phyloP scores from a whole-genome alignment of 1,140 invertebrate genomes.

The Lamellibrachia luymesi region DNA sequence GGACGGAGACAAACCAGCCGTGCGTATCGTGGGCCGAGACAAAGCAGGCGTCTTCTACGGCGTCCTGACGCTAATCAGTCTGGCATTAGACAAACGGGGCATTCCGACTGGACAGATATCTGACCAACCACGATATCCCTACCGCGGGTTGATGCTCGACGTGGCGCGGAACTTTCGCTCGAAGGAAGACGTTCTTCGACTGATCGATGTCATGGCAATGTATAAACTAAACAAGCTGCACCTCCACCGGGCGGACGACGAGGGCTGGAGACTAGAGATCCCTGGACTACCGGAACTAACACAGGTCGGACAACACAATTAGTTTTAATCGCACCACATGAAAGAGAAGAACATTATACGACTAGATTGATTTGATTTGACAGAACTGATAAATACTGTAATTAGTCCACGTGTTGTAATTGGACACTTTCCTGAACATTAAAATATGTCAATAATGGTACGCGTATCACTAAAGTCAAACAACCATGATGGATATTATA shows the following conservation, averaged over 20 bases:
- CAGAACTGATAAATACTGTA: too few relatives aligned
- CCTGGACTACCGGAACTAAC: slow-evolving; percentile 46
- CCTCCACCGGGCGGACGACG: slow-evolving; percentile 52
- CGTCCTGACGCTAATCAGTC: slow-evolving; percentile 38
- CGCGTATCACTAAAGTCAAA: too few relatives aligned
- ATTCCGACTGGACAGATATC: neutral
- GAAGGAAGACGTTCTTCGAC: slow-evolving; percentile 34
- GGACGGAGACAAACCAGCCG: slow-evolving; percentile 21
- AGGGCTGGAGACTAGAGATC: slow-evolving; percentile 53
- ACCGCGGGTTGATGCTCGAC: slow-evolving; percentile 37
- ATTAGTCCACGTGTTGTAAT: too few relatives aligned
- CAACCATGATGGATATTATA: too few relatives aligned
- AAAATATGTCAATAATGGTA: too few relatives aligned
- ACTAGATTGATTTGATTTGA: too few relatives aligned
- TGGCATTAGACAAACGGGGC: slow-evolving; percentile 13
- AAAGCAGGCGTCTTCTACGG: slow-evolving; percentile 41
- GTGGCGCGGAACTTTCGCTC: slow-evolving; percentile 46
- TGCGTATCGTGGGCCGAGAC: slow-evolving; percentile 30
- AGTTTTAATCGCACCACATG: too few relatives aligned
- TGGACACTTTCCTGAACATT: too few relatives aligned
- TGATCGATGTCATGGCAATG: slow-evolving; percentile 47
- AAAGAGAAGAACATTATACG: too few relatives aligned
- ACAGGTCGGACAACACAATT: too few relatives aligned
- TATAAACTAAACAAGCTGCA: slow-evolving; percentile 54
- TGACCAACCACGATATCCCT: slow-evolving; percentile 13